Conservation (phyloP, 2,113 vertebrate genomes). For the Gopherus evgoodei region DNA sequence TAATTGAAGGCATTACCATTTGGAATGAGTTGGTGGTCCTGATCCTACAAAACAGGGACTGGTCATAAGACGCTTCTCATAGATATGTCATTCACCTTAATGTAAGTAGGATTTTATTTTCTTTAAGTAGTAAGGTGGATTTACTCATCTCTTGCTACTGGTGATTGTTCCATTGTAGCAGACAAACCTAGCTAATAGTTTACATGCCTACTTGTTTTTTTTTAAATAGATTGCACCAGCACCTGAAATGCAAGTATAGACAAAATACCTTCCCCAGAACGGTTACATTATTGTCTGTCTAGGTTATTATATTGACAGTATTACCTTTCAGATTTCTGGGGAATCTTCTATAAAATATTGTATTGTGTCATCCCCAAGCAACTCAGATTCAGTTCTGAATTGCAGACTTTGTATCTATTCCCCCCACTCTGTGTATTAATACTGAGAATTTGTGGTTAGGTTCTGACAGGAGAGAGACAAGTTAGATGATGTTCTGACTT, state of each 20-base stretch:
- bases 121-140: neutral
- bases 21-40: neutral
- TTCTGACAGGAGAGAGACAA: neutral
- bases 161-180: neutral
- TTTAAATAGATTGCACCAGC: neutral
- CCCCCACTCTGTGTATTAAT: neutral
- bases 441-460: neutral
- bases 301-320: neutral
- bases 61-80: neutral
- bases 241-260: neutral
- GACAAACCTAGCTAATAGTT: neutral
- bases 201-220: neutral
- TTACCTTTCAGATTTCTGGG: neutral
- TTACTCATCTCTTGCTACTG: neutral
- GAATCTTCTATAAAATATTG: neutral
- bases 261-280: neutral
- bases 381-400: neutral
- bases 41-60: neutral
- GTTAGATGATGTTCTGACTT: neutral
- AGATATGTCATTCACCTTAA: neutral
- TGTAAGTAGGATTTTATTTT: neutral
- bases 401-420: neutral
- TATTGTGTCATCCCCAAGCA: neutral
- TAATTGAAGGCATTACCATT: neutral
- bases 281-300: neutral